These are phyloP conservation scores for Planiliza haematocheilus DNA, from an alignment of 2,113 vertebrate genomes.

Conservation along the genomic window DNA sequence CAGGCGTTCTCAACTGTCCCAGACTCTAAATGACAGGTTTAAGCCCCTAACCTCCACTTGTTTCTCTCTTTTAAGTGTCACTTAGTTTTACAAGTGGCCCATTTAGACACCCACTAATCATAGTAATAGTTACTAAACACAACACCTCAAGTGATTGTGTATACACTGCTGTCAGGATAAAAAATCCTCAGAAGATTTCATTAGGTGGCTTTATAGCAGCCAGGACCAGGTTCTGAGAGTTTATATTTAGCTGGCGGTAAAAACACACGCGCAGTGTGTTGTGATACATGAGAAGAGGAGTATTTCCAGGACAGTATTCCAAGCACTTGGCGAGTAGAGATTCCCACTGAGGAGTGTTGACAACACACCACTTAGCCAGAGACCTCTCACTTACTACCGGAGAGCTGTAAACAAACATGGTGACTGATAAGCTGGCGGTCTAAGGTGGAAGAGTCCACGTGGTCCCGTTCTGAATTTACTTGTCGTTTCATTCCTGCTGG, in stretches of 20 bases:
- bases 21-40: conserved; percentile 24
- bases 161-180: conserved; percentile 27
- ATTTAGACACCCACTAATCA: conserved; percentile 45
- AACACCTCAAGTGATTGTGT: conserved; percentile 41
- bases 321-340: conserved; percentile 59
- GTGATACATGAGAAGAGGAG: conserved; percentile 71
- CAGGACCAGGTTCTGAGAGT: conserved; percentile 22
- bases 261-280: conserved; percentile 61
- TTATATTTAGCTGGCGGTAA: conserved; percentile 36
- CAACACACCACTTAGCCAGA: conserved; percentile 63
- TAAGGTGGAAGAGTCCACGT: too few species aligned
- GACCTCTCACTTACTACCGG: conserved; percentile 50
- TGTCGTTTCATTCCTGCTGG: too few species aligned
- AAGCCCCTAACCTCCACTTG: conserved; percentile 12
- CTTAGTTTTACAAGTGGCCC: conserved; percentile 50
- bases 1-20: too few species aligned
- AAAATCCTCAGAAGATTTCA: conserved; percentile 32
- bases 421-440: too few species aligned
- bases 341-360: conserved; percentile 69
- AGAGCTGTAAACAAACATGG: conserved; percentile 13
- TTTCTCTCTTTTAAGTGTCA: conserved; percentile 38
- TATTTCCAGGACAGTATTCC: conserved; percentile 63
- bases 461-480: too few species aligned
- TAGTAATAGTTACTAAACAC: conserved; percentile 37
- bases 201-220: conserved; percentile 35